Percentiles rank a stretch among this genome's conserved stretches.
Evolutionary conservation across 2,888 invertebrate genomes (phyloP).

Genomic region (Sipha maydis): DNA sequence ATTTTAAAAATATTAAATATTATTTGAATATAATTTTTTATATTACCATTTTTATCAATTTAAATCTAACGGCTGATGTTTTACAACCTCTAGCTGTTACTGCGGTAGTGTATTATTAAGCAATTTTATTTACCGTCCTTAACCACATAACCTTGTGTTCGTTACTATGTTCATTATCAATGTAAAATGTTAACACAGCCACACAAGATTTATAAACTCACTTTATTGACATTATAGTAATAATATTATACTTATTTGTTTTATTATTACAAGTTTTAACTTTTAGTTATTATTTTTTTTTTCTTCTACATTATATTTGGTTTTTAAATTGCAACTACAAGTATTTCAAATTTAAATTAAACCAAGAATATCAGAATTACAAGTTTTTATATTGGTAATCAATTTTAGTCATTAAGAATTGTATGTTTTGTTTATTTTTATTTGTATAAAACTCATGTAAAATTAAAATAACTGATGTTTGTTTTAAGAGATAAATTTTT

Average conservation of each 20-base stretch:
- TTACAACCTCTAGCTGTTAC: background rate
- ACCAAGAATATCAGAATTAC: constrained; percentile 31
- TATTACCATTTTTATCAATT: no score
- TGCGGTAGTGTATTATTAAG: background rate
- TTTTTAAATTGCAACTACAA: background rate
- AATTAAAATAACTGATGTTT: constrained; percentile 20
- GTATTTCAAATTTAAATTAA: background rate
- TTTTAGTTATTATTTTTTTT: constrained; percentile 4
- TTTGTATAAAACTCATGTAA: constrained; percentile 17
- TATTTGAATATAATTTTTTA: no score
- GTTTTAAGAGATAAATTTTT: constrained; percentile 36
- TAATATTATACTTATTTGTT: background rate
- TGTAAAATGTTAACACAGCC: background rate
- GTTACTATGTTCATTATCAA: constrained; percentile 35
- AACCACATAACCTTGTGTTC: background rate
- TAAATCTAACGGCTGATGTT: background rate
- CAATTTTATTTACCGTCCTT: background rate
- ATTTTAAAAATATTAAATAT: no score
- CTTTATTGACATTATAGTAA: constrained; percentile 1
- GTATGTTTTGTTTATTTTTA: constrained; percentile 26
- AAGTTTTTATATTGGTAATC: constrained; percentile 38
- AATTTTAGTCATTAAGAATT: background rate
- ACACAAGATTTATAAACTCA: background rate
- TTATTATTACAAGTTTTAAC: constrained; percentile 23
- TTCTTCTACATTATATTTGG: background rate